These are phyloP conservation scores for Sus scrofa DNA, from an alignment of 2,113 vertebrate species.

Conservation along the genomic window DNA sequence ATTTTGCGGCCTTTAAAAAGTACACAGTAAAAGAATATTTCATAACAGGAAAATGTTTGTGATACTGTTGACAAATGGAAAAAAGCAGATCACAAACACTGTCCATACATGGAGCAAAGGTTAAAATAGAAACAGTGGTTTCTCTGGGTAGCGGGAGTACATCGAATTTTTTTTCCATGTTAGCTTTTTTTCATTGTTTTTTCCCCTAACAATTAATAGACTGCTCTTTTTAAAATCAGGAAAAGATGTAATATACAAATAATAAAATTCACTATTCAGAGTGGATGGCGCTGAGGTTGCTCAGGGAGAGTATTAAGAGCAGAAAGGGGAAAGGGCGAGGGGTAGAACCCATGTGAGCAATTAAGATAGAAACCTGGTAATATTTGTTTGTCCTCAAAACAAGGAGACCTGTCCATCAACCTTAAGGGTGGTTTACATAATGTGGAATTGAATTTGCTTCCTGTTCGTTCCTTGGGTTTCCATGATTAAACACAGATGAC, in stretches of 20 bases:
- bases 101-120: neutral
- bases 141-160: neutral
- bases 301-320: neutral
- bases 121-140: neutral
- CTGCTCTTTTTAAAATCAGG: constrained; percentile 4
- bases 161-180: neutral
- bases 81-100: neutral
- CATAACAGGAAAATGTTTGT: neutral
- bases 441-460: neutral
- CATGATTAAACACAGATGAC: neutral
- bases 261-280: neutral
- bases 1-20: neutral
- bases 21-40: neutral
- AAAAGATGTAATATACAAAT: neutral
- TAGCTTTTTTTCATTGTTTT: neutral
- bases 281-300: neutral
- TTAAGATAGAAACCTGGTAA: neutral
- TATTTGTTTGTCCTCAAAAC: neutral
- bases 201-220: neutral
- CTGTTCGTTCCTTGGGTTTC: neutral
- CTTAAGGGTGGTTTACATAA: neutral
- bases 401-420: neutral
- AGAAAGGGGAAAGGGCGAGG: neutral
- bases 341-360: neutral
- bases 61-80: neutral